These are phyloP conservation scores for Haemorhous mexicanus DNA, from an alignment of 2,113 vertebrate genomes.

Conservation along the genomic window DNA sequence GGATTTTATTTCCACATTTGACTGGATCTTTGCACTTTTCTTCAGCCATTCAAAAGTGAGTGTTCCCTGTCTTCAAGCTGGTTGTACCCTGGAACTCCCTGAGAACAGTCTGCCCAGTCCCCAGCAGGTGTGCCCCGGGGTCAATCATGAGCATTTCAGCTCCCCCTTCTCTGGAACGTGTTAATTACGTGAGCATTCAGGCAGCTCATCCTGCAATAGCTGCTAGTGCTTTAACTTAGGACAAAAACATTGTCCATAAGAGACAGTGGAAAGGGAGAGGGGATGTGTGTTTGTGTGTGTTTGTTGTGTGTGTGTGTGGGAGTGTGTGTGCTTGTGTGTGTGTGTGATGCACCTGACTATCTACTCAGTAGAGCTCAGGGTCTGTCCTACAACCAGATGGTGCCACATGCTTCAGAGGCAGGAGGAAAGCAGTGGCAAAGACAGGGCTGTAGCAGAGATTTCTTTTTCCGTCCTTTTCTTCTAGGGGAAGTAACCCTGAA, in stretches of 20 bases:
- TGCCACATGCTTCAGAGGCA: not conserved
- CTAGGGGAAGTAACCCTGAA: not conserved
- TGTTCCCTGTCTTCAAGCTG: not conserved
- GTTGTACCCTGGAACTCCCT: not conserved
- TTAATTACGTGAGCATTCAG: not conserved
- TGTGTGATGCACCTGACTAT: not conserved
- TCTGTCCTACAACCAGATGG: accelerated
- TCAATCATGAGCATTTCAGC: not conserved
- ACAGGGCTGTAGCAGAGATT: not conserved
- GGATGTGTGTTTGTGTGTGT: no score
- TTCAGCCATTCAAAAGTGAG: not conserved
- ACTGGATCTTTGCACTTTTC: not conserved
- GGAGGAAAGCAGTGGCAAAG: not conserved
- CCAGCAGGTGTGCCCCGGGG: not conserved
- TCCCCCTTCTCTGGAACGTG: not conserved
- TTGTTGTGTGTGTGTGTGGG: not conserved
- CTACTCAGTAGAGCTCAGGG: not conserved
- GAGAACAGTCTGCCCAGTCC: not conserved
- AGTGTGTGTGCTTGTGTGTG: no score
- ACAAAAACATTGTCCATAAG: no score
- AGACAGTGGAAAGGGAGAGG: not conserved
- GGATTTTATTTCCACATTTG: not conserved
- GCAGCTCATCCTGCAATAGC: not conserved
- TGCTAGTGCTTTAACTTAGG: not conserved
- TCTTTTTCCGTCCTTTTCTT: not conserved